Base-by-base conservation (phyloP, 2,888 invertebrate species). In the Drosophila merina region DNA sequence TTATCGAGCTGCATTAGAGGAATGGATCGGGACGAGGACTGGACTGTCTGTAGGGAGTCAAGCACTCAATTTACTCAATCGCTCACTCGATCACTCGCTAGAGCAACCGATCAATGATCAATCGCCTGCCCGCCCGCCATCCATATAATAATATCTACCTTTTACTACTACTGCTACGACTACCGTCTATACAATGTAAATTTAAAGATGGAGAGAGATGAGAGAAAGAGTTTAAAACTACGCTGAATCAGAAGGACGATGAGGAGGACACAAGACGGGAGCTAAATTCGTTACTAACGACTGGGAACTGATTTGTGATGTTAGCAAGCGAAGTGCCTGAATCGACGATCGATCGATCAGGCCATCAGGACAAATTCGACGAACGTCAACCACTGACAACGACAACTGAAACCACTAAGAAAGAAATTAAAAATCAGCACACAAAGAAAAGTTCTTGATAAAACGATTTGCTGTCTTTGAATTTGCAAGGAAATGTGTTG, bases 1-100 rank as follows among this genome's bases (percentile, higher is more conserved):
- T 92, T 75, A 91, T 92, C 57, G 90, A 91, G 81, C 82, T 89
- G 69, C 92, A 92, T 84, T 92, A 91, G 75, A 73, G 72, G 66
- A 45, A 36, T 49, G 45, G 44, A 49, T 40, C 26, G 59, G 56
- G 57, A 68, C 54, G 45, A 58, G 51, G 38, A 58, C 49, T 55
- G 59, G 57, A 62, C 56, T 44, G 25, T 10, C 57, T 44, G 25
- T 10, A 44, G 62, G 62, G 57, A 60, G 72, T 72, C 66, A 64
- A 58, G 42, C 52, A 57, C 57, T 58, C 62, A 56, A 57, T 48
- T 48, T 55, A 70, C 48, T 68, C 72, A 50, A 71, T 42, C 57
- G 57, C 57, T 48, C 58, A 47, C 47, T 51, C 44, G 58, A 42
- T 58, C 44, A 59, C 42, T 57, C 31, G 68, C 36, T 44, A 52